Base-by-base conservation (phyloP, 2,113 vertebrate species). In the Pica pica region DNA sequence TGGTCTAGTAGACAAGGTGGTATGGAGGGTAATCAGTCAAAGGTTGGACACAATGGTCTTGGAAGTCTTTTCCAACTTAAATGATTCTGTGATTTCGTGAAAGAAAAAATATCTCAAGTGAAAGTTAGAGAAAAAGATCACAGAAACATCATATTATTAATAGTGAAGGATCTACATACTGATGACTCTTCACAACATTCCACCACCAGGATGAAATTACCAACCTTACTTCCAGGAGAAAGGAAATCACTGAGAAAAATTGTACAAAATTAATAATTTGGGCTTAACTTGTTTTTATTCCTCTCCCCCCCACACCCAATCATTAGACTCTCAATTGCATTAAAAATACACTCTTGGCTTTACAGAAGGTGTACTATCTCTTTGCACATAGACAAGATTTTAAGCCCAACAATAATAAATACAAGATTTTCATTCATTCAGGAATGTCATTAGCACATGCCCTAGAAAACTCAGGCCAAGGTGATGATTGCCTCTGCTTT, bases 251-350 rank as follows among this genome's bases (percentile, higher is more conserved):
- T 4, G 53, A 19, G 15, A 80, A 80, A 89, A 80, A 9, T 1
- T 1, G 6, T 33, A 71, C 14, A 41, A 67, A 53, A 55, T 41
- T 10, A 89, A 79, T 13, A 91, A 73, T 59, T 88, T 39, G 3
- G 22, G 15, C 16, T 63, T 50, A 39, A 60, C 64, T 55, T 35
- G 4, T 26, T 68, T 73, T 41, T 41, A 26, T 55, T 41, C 41
- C 5, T 18, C 7, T 20, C 3, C 2, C 5, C 5, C 2, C 11
- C 10, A 5, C 10, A 5, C 22, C 22, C n/a, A 76, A 22, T 67
- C 8, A 42, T 60, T 52, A 65, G 26, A 57, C 9, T 61, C 5
- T 59, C 7, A 83, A 18, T 13, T 64, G 22, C 27, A 67, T 35
- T 46, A 76, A 70, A 8, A 64, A 60, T 31, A n/a, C 19, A 9